Evolutionary conservation across 1,140 invertebrate species (phyloP), one percentile per base, ranked within the genome.

Genomic region (Nephotettix cincticeps): DNA sequence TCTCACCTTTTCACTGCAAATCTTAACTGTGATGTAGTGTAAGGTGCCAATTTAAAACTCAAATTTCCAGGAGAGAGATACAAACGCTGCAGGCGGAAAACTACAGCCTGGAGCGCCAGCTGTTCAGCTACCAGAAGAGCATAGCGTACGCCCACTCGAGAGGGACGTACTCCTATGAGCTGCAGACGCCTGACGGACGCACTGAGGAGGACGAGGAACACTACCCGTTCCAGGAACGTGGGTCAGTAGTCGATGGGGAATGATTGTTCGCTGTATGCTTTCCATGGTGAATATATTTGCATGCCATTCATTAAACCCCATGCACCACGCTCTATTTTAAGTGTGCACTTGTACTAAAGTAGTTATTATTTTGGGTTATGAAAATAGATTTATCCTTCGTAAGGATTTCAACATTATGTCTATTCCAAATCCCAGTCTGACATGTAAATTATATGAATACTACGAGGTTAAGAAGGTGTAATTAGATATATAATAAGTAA

Each of bases 81-180:
- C 84, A 87, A 64, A 90, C 90, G 1, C 83, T 95, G 6, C 93
- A 95, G 79, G 88, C 91, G 4, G 93, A 96, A 80, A 95, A 96
- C 78, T 93, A 93, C 79, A 90, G 88, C 32, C 82, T 96, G 71
- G 93, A 96, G 80, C 84, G 93, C 71, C 92, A 96, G 81, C 80
- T 95, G 40, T 92, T 95, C 83, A 93, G 90, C 78, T 95, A 94
- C 79, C 93, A 95, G 80, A 91, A 93, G 79, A 92, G 90, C 75
- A 86, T 94, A 36, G 91, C 92, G n/a, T 90, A 87, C 72, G 89
- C 89, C 4, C 90, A 90, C 73, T 84, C 86, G 77, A 84, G 82
- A 75, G 83, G 79, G 73, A 81, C 75, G 74, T 84, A 78, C 69
- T 81, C 76, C 28, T 84, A 84, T 70, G 85, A 84, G 72, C 76